These are phyloP conservation scores for Lycia hirtaria DNA, from an alignment of 2,888 invertebrate genomes.

Conservation along the genomic window DNA sequence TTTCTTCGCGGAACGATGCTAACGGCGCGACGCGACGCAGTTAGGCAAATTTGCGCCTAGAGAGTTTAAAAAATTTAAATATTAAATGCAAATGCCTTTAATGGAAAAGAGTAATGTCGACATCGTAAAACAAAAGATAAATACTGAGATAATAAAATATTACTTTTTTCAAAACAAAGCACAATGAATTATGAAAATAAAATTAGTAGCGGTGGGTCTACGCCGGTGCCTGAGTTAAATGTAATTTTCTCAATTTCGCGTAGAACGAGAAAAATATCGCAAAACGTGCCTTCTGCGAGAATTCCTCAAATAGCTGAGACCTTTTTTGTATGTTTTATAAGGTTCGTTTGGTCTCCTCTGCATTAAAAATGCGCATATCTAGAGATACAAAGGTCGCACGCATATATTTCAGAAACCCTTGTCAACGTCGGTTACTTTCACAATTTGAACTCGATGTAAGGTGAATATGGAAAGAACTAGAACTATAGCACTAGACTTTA, in stretches of 20 bases:
- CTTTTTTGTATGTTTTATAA: slow-evolving; percentile 39
- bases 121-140: slow-evolving; percentile 10
- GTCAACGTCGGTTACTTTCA: slow-evolving; percentile 59
- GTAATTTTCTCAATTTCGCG: slow-evolving; percentile 28
- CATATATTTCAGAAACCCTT: slow-evolving; percentile 59
- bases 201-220: slow-evolving; percentile 11
- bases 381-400: slow-evolving; percentile 49
- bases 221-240: slow-evolving; percentile 21
- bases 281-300: slow-evolving; percentile 28
- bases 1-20: slow-evolving; percentile 5
- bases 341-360: slow-evolving; percentile 26
- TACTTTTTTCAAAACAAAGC: slow-evolving; percentile 12
- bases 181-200: slow-evolving; percentile 23
- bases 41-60: slow-evolving; percentile 9
- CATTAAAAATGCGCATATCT: slow-evolving; percentile 45
- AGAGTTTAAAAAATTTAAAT: slow-evolving; percentile 17
- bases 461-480: slow-evolving; percentile 14
- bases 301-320: slow-evolving; percentile 29
- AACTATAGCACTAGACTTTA: slow-evolving; percentile 14
- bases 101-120: slow-evolving; percentile 13
- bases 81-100: slow-evolving; percentile 14
- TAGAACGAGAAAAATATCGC: slow-evolving; percentile 22
- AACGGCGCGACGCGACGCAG: background rate
- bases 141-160: slow-evolving; percentile 10
- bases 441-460: slow-evolving; percentile 32